Conservation (phyloP, 1,140 invertebrate genomes). For the Neuroterus valhalla region DNA sequence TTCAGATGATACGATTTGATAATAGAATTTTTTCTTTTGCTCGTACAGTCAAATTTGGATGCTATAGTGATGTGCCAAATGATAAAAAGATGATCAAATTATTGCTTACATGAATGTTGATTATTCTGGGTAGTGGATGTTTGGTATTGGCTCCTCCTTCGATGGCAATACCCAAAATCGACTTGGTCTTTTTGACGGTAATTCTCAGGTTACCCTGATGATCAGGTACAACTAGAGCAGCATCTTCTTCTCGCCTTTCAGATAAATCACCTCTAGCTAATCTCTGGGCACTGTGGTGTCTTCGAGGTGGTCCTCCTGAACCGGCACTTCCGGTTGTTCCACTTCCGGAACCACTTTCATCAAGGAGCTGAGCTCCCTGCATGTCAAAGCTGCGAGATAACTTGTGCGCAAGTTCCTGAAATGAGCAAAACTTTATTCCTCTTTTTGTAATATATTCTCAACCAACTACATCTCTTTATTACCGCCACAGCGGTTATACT, state of each 20-base stretch:
- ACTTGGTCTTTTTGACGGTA: slow-evolving; percentile 92
- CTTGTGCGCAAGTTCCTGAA: slow-evolving; percentile 88
- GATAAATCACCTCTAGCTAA: slow-evolving; percentile 72
- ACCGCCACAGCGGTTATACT: slow-evolving; percentile 26
- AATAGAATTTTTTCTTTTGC: too few species aligned
- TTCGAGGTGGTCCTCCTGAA: slow-evolving; percentile 69
- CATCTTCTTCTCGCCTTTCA: slow-evolving; percentile 78
- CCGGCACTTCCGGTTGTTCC: slow-evolving; percentile 75
- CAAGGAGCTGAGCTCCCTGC: slow-evolving; percentile 86
- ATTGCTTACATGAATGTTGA: slow-evolving; percentile 93
- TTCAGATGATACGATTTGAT: too few species aligned
- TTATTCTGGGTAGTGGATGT: slow-evolving; percentile 94
- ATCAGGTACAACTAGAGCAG: slow-evolving; percentile 84
- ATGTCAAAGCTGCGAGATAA: slow-evolving; percentile 89
- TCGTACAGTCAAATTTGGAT: too few species aligned
- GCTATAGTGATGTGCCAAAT: not conserved
- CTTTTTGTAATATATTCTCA: slow-evolving; percentile 7
- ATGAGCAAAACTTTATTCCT: slow-evolving; percentile 55
- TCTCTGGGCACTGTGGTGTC: slow-evolving; percentile 70
- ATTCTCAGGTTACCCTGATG: slow-evolving; percentile 90
- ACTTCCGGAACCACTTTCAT: slow-evolving; percentile 81
- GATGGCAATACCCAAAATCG: slow-evolving; percentile 95
- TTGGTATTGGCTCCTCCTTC: slow-evolving; percentile 97
- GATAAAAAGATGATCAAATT: slow-evolving; percentile 2
- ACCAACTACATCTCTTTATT: slow-evolving; percentile 2